These are phyloP conservation scores for Muscina levida DNA, from an alignment of 2,888 invertebrate genomes.

Conservation along the genomic window DNA sequence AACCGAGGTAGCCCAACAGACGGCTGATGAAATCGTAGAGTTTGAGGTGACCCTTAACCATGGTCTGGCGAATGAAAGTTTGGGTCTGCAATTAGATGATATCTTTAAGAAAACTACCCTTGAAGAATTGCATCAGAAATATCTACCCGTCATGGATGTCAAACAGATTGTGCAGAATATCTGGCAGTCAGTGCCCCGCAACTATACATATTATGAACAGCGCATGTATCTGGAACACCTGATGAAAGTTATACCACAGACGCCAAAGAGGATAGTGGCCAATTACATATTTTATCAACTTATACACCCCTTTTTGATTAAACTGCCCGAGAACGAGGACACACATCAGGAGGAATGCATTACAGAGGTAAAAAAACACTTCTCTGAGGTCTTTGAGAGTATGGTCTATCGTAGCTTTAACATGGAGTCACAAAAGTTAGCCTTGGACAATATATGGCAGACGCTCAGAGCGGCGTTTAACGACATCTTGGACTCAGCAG, in stretches of 20 bases:
- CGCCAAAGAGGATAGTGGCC: conserved; percentile 71
- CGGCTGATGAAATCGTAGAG: conserved; percentile 71
- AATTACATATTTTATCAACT: conserved; percentile 74
- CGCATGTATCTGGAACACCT: conserved; percentile 68
- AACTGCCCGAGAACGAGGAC: not conserved
- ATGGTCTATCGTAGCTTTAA: not conserved
- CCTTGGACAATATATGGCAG: not conserved
- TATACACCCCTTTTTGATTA: not conserved
- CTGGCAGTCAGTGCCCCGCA: conserved; percentile 59
- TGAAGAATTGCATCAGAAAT: not conserved
- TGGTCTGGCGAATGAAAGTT: conserved; percentile 66
- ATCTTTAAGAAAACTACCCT: not conserved
- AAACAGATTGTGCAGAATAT: conserved; percentile 69
- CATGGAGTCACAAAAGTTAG: too few species aligned
- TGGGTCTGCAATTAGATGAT: conserved; percentile 28
- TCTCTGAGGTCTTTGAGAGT: not conserved
- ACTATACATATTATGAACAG: conserved; percentile 68
- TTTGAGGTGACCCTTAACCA: conserved; percentile 73
- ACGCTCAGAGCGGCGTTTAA: not conserved
- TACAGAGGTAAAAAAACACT: not conserved
- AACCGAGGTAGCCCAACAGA: conserved; percentile 53
- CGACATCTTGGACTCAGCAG: not conserved
- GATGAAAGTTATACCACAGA: conserved; percentile 64
- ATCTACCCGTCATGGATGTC: conserved; percentile 70
- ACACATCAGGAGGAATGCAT: conserved; percentile 49